These are phyloP conservation scores for Pocillopora meandrina DNA, from an alignment of 92 coral and sea anemone species.

Conservation along the genomic window DNA sequence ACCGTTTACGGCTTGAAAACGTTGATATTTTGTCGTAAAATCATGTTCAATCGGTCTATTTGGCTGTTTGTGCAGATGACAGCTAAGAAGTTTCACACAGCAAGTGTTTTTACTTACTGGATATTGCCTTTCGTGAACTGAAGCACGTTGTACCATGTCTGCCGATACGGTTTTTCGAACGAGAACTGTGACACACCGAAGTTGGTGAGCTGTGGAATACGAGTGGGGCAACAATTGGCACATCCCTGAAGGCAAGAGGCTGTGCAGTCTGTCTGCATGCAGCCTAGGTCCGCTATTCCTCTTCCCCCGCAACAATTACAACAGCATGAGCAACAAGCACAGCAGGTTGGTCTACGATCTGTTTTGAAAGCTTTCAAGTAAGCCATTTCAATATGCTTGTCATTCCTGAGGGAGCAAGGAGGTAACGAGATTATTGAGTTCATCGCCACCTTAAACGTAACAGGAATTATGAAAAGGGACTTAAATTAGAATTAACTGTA, in stretches of 20 bases:
- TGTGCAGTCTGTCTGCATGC: conserved; percentile 45
- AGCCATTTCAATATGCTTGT: conserved; percentile 10
- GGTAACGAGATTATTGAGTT: too few species aligned
- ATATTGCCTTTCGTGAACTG: conserved; percentile 53
- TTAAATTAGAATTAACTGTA: too few species aligned
- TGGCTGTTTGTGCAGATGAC: too few species aligned
- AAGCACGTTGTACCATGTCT: conserved; percentile 54
- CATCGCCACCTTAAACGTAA: too few species aligned
- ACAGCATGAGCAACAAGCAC: conserved; percentile 24
- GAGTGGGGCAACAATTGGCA: conserved; percentile 36
- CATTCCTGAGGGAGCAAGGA: not conserved
- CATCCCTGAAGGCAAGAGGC: conserved; percentile 49
- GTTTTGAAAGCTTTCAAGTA: conserved; percentile 33
- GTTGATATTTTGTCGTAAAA: not conserved
- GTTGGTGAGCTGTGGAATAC: conserved; percentile 42
- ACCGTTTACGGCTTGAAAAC: not conserved
- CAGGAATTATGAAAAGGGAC: too few species aligned
- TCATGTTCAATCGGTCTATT: too few species aligned
- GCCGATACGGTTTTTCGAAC: conserved; percentile 10
- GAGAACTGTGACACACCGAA: conserved; percentile 28
- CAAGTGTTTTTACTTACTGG: conserved; percentile 22
- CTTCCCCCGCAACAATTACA: conserved; percentile 33
- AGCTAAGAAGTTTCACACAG: too few species aligned
- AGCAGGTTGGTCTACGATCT: conserved; percentile 4
- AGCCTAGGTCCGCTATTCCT: conserved; percentile 37